Base-by-base conservation (phyloP, 2,797 vertebrate genomes). In the Propithecus deckenii region DNA sequence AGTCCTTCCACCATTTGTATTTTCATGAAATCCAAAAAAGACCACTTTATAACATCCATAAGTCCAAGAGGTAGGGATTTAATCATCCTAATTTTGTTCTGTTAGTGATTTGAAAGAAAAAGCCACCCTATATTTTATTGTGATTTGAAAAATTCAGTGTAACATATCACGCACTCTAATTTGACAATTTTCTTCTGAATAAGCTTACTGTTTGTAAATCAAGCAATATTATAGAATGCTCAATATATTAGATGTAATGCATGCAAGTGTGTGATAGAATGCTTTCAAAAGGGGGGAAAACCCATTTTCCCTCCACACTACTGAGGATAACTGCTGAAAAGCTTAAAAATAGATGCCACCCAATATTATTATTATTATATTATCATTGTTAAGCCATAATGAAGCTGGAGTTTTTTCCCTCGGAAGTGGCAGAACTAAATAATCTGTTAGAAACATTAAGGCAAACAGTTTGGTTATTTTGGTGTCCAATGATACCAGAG, bases 171-270 rank as follows among this genome's bases (percentile, higher is more conserved):
- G 30, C 23, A 94, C 48, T 92, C 20, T 46, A 92, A 50, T 57
- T 65, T 74, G 83, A 46, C 30, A 95, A 71, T 90, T 86, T 20
- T 95, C 91, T 85, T 79, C 63, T 95, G 97, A 97, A 97, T 97
- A 86, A 95, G 1, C 1, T 18, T 83, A 23, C 2, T n/a, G 61
- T 97, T 96, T 95, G 55, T 91, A 97, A 98, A 89, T 86, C 3
- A 63, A 96, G 57, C 3, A 67, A 20, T 92, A 52, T 23, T 88
- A 92, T 59, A 94, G 79, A 43, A 65, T 96, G 17, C 2, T 89
- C 76, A 78, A 50, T 79, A 87, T 22, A 93, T 14, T 91, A 94
- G 96, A 95, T 13, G 1, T 43, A 89, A 25, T 35, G 86, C 78
- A 57, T 46, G 28, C 2, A 94, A 50, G 25, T 59, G 4, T 79